Base-by-base conservation (phyloP, 2,888 invertebrate species). In the Noctua janthe region DNA sequence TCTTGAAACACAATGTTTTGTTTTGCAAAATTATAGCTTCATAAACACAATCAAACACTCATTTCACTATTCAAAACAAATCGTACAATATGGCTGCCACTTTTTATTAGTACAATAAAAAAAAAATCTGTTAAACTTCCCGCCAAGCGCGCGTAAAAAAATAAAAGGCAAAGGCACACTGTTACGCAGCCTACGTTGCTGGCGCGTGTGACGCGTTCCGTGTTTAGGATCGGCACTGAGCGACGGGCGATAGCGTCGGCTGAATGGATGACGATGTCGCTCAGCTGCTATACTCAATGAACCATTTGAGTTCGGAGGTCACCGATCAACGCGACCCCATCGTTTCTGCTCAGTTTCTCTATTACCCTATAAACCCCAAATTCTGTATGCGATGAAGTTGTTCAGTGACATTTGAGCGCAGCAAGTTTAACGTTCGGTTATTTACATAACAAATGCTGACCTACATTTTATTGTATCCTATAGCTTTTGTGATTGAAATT, bases 271-370 rank as follows among this genome's bases (percentile, higher is more conserved):
- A 91, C 92, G 92, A 90, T 89, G 90, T 88, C 92, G 94, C 94
- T 94, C 96, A 95, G 94, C 95, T 95, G 95, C 92, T 94, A 94
- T 94, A 93, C 96, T 96, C 96, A 96, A 96, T 97, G 97, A 96
- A 96, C 94, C 95, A 95, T 94, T 94, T 92, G 93, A 94, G 96
- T 96, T 96, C 96, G 95, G 94, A 96, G 97, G 97, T 96, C 96
- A 94, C 93, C 92, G 91, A 92, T 94, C 93, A 94, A 94, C 93
- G 92, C 95, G 95, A 96, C 96, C 96, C 94, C 87, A 85, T 83
- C 94, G 91, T 92, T 93, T 92, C 90, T 92, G 91, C 91, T 92
- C 88, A 91, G 93, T 95, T 95, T 95, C 95, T 94, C 94, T 93
- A 94, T 93, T 93, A 95, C 94, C 94, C 94, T 93, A 95, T 89